Conservation (phyloP, 2,113 vertebrate species). For the Lonchura striata region DNA sequence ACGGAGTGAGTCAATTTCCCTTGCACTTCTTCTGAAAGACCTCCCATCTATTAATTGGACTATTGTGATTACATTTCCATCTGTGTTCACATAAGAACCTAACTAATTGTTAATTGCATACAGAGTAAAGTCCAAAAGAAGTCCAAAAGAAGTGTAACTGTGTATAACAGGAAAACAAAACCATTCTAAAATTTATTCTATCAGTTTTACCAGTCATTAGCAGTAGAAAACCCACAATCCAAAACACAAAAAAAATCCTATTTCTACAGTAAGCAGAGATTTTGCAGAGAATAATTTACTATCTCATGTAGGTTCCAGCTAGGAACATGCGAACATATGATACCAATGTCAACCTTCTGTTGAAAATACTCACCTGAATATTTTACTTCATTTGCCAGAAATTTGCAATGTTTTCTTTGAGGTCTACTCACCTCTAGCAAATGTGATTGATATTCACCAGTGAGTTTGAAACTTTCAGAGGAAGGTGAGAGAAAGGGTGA, state of each 20-base stretch:
- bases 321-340: accelerated
- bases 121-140: neutral
- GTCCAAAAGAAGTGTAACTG: neutral
- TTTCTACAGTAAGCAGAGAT: neutral
- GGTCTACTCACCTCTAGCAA: accelerated
- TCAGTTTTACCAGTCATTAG: neutral
- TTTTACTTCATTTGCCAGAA: neutral
- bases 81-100: conserved; percentile 18
- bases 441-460: neutral
- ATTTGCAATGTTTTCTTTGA: neutral
- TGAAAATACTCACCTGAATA: neutral
- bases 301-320: neutral
- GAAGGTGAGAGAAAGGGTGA: neutral
- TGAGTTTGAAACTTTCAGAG: neutral
- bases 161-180: neutral
- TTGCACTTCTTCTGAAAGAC: neutral
- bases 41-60: neutral
- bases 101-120: conserved; percentile 21
- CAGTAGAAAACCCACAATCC: neutral
- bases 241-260: accelerated
- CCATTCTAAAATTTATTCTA: neutral
- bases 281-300: neutral
- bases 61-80: conserved; percentile 14
- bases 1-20: neutral
- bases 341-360: neutral